phyloP scores from a whole-genome alignment of 2,888 invertebrate species.

The Drosophila rellima region DNA sequence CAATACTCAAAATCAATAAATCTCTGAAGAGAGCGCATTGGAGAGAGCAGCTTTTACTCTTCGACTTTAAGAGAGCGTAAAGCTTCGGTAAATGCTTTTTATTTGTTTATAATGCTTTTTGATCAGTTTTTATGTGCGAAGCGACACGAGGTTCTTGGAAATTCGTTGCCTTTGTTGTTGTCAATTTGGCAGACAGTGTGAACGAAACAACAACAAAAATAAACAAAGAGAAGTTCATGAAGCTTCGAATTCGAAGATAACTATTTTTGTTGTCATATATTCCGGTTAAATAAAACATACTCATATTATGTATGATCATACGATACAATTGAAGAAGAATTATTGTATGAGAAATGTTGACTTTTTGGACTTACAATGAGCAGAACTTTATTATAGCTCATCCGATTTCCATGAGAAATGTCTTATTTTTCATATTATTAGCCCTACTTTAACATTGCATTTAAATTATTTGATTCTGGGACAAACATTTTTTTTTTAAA shows the following conservation, averaged over 20 bases:
- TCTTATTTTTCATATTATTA: too few species aligned
- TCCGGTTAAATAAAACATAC: neutral
- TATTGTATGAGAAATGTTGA: too few species aligned
- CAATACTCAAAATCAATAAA: constrained; percentile 67
- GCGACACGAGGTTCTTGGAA: constrained; percentile 35
- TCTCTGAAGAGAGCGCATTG: constrained; percentile 19
- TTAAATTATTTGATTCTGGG: too few species aligned
- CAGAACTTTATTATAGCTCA: too few species aligned
- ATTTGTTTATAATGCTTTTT: constrained; percentile 32
- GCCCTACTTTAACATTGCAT: too few species aligned
- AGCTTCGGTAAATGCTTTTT: constrained; percentile 28
- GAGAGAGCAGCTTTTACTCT: constrained; percentile 14
- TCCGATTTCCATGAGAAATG: too few species aligned
- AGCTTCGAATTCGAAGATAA: constrained; percentile 6
- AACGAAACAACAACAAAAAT: constrained; percentile 4
- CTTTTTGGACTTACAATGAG: too few species aligned
- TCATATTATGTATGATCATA: constrained; percentile 9
- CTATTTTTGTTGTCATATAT: constrained; percentile 4
- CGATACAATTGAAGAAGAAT: neutral
- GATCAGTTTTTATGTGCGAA: constrained; percentile 38
- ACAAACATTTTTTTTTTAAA: too few species aligned
- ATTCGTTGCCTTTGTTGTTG: constrained; percentile 15
- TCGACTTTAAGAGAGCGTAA: constrained; percentile 28
- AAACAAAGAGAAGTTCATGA: constrained; percentile 32
- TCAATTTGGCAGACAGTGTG: constrained; percentile 10